Percentiles rank a stretch among this genome's conserved stretches.
phyloP scores from a whole-genome alignment of 2,113 vertebrate genomes.

The Acanthochromis polyacanthus region DNA sequence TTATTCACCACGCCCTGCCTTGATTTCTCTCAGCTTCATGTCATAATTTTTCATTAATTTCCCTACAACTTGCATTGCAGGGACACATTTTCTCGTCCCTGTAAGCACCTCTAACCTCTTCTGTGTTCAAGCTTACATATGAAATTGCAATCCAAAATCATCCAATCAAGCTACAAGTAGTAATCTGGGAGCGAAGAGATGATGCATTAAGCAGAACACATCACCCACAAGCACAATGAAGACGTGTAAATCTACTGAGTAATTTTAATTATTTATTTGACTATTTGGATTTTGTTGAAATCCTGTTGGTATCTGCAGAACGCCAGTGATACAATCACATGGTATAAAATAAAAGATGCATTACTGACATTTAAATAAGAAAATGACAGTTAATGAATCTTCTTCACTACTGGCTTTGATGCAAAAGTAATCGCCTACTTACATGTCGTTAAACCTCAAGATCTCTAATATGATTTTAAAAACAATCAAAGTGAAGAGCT shows the following conservation, averaged over 20 bases:
- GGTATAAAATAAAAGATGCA: too few relatives aligned
- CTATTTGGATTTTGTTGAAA: not conserved
- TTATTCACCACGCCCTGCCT: not conserved
- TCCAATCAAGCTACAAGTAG: conserved; percentile 12
- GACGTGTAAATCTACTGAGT: not conserved
- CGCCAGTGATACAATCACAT: too few relatives aligned
- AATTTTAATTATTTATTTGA: too few relatives aligned
- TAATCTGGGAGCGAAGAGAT: conserved; percentile 28
- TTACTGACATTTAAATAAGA: too few relatives aligned
- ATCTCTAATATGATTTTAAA: too few relatives aligned
- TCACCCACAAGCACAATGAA: not conserved
- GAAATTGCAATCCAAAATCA: conserved; percentile 18
- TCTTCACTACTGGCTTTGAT: too few relatives aligned
- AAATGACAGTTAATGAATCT: too few relatives aligned
- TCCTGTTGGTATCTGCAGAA: not conserved
- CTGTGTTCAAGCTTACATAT: not conserved
- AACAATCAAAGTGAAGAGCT: too few relatives aligned
- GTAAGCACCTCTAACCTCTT: conserved; percentile 2
- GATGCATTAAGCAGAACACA: not conserved
- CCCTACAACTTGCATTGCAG: not conserved
- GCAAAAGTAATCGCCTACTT: too few relatives aligned
- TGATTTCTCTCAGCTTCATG: not conserved
- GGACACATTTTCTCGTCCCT: not conserved
- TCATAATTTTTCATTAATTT: not conserved
- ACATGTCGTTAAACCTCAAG: too few relatives aligned